Evolutionary conservation across 35 echinoderm and acorn worm genomes (phyloP).

Genomic region (Apostichopus parvimensis): DNA sequence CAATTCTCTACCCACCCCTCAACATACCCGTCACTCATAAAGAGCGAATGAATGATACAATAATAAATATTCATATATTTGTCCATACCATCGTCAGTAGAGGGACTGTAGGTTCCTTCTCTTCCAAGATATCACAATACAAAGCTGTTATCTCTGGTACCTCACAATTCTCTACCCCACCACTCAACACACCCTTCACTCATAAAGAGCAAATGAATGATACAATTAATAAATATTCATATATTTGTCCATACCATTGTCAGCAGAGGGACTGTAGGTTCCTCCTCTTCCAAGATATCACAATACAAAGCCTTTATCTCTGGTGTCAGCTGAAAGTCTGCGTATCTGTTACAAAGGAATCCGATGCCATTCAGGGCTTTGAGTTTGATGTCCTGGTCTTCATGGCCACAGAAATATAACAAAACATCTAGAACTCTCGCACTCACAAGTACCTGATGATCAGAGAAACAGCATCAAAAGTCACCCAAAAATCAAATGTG

Average conservation of each 20-base stretch:
- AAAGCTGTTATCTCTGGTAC: constrained; percentile 66
- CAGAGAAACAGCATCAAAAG: too few species aligned
- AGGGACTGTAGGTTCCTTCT: constrained; percentile 48
- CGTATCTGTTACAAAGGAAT: constrained; percentile 94
- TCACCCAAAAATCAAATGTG: too few species aligned
- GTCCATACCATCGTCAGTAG: constrained; percentile 47
- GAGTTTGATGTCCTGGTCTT: constrained; percentile 90
- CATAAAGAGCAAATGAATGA: too few species aligned
- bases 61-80: neutral
- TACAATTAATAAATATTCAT: neutral
- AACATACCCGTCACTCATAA: neutral
- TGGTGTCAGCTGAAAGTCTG: constrained; percentile 74
- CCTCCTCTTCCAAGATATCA: constrained; percentile 53
- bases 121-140: constrained; percentile 70
- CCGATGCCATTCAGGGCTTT: constrained; percentile 91
- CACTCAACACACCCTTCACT: too few species aligned
- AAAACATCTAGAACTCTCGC: constrained; percentile 89
- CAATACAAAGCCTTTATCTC: constrained; percentile 80
- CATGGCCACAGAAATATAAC: constrained; percentile 80
- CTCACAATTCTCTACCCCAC: too few species aligned
- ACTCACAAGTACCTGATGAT: constrained; percentile 74
- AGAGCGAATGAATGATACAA: neutral
- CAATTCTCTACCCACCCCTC: too few species aligned
- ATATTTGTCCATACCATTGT: constrained; percentile 13
- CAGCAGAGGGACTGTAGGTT: constrained; percentile 57